phyloP scores from a whole-genome alignment of 2,797 vertebrate species.

The Echeneis naucrates region DNA sequence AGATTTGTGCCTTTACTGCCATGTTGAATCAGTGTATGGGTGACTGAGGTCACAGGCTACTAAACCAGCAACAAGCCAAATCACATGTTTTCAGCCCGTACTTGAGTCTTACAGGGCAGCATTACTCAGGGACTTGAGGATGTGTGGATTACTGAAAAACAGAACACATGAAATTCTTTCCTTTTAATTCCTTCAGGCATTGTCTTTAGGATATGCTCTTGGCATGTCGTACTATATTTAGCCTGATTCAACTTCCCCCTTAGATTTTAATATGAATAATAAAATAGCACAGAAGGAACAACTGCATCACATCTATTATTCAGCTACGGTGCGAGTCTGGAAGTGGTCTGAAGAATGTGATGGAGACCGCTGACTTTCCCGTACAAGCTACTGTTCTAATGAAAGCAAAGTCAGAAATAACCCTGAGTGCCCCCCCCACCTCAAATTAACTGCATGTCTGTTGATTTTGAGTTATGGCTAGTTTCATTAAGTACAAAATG shows the following conservation, averaged over 20 bases:
- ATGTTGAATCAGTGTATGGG: constrained; percentile 26
- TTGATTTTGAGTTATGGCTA: not conserved
- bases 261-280: constrained; percentile 63
- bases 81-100: constrained; percentile 67
- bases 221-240: constrained; percentile 16
- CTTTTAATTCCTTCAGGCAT: constrained; percentile 8
- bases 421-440: too few species aligned
- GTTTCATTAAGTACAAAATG: not conserved
- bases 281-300: constrained; percentile 58
- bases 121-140: constrained; percentile 42
- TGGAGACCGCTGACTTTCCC: not conserved
- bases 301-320: constrained; percentile 66
- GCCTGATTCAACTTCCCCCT: constrained; percentile 15
- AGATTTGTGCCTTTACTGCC: constrained; percentile 1
- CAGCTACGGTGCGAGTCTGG: constrained; percentile 31
- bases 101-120: constrained; percentile 38
- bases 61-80: constrained; percentile 69
- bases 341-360: constrained; percentile 32
- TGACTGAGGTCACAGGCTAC: constrained; percentile 45
- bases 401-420: not conserved
- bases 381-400: not conserved
- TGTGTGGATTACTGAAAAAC: constrained; percentile 29
- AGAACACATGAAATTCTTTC: constrained; percentile 14
- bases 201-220: constrained; percentile 12
- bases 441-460: not conserved